phyloP scores from a whole-genome alignment of 2,888 invertebrate species.

The Argyresthia albistria region DNA sequence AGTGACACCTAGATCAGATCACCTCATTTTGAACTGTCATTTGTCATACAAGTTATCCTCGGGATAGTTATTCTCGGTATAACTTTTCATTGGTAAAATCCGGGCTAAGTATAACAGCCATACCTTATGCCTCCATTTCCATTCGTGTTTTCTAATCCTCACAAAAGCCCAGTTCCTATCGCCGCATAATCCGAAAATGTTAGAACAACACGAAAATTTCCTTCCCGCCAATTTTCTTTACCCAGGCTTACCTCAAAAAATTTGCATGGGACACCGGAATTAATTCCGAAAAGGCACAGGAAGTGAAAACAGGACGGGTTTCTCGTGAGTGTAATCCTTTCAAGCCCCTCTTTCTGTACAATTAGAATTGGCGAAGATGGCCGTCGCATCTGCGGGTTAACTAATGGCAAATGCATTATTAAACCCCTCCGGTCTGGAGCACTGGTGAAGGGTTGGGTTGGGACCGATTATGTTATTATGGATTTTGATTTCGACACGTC shows the following conservation, averaged over 20 bases:
- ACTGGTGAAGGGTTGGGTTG: conserved; percentile 37
- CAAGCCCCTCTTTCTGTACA: conserved; percentile 46
- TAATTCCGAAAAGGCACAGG: conserved; percentile 28
- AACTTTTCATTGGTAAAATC: too few species aligned
- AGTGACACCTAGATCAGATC: too few species aligned
- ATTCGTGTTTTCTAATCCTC: too few species aligned
- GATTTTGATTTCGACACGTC: conserved; percentile 23
- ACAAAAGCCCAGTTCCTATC: too few species aligned
- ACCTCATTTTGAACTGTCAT: too few species aligned
- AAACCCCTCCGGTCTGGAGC: conserved; percentile 30
- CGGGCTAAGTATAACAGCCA: too few species aligned
- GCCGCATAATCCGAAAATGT: too few species aligned
- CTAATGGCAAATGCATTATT: conserved; percentile 70
- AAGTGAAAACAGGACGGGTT: conserved; percentile 27
- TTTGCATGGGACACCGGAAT: conserved; percentile 12
- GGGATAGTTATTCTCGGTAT: too few species aligned
- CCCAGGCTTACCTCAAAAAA: not conserved
- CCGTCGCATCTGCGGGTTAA: conserved; percentile 57
- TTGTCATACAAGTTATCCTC: too few species aligned
- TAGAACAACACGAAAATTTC: too few species aligned
- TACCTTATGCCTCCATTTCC: not conserved
- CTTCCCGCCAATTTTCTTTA: too few species aligned
- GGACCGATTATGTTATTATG: conserved; percentile 62
- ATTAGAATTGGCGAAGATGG: conserved; percentile 59
- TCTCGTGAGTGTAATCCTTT: conserved; percentile 42